A percentile compares a stretch with the other conserved stretches of the same genome.
phyloP scores from a whole-genome alignment of 2,888 invertebrate species.

The Chorisops tibialis region DNA sequence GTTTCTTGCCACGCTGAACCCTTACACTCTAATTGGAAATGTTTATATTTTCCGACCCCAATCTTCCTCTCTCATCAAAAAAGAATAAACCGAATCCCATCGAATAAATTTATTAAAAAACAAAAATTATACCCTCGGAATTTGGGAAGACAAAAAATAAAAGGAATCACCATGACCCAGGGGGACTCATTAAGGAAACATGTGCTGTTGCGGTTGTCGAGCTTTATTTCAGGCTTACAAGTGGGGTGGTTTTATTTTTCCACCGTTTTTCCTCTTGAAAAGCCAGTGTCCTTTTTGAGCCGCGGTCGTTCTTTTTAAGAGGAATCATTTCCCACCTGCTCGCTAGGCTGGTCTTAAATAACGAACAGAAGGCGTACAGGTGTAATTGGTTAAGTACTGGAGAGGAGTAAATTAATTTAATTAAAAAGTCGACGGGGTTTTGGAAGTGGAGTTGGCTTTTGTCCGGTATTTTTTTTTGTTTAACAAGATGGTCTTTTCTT shows the following conservation, averaged over 20 bases:
- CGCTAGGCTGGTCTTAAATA: not conserved
- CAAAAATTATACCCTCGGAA: no score
- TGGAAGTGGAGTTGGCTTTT: not conserved
- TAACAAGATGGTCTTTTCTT: no score
- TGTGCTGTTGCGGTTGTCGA: not conserved
- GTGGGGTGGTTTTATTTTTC: not conserved
- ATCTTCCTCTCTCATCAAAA: no score
- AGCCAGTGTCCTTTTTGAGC: not conserved
- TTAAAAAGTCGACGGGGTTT: constrained; percentile 12
- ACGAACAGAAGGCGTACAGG: not conserved
- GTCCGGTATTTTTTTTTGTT: no score
- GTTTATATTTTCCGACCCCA: no score
- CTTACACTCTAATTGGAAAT: not conserved
- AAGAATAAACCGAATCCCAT: no score
- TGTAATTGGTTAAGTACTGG: constrained; percentile 21
- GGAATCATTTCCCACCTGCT: not conserved
- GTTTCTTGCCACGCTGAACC: not conserved
- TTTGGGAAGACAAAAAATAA: not conserved
- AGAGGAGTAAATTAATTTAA: constrained; percentile 25
- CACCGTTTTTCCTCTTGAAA: not conserved
- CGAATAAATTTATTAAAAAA: no score
- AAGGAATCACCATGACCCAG: not conserved
- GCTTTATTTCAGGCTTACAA: not conserved
- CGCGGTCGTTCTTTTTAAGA: no score
- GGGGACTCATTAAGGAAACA: not conserved